Conservation (phyloP, 2,888 invertebrate species). For the Himalopsyche japonica region DNA sequence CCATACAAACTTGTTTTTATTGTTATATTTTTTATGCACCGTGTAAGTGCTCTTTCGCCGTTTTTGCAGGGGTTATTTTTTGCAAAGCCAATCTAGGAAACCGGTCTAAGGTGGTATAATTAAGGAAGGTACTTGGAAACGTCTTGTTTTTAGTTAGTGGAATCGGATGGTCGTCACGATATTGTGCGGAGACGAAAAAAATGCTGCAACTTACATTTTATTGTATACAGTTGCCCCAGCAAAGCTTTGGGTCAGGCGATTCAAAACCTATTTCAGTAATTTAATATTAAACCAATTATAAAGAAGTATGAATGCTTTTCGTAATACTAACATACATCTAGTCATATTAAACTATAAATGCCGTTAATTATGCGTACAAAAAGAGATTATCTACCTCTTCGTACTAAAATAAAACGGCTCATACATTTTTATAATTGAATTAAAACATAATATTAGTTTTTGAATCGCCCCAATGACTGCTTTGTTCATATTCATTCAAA, state of each 20-base stretch:
- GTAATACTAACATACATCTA: too few species aligned
- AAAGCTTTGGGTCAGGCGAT: neutral
- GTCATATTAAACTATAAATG: too few species aligned
- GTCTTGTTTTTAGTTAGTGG: slow-evolving; percentile 9
- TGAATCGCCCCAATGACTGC: too few species aligned
- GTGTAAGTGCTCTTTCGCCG: slow-evolving; percentile 16
- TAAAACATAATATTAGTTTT: too few species aligned
- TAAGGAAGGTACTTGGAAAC: slow-evolving; percentile 17
- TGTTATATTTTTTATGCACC: slow-evolving; percentile 19
- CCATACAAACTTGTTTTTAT: slow-evolving; percentile 27
- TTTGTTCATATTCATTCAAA: too few species aligned
- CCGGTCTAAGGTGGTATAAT: slow-evolving; percentile 14
- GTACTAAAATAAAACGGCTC: too few species aligned
- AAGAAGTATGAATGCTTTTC: too few species aligned
- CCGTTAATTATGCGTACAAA: too few species aligned
- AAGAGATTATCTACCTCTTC: too few species aligned
- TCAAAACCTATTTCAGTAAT: neutral
- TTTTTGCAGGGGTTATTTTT: slow-evolving; percentile 23
- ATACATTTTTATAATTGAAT: too few species aligned
- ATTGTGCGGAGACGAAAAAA: neutral
- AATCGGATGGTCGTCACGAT: slow-evolving; percentile 3
- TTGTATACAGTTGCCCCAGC: neutral
- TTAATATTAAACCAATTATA: too few species aligned
- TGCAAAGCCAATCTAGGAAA: slow-evolving; percentile 17
- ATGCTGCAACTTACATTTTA: neutral